Percentiles rank a stretch among this genome's conserved stretches.
Evolutionary conservation across 2,113 vertebrate genomes (phyloP).

Genomic region (Colistium nudipinnis): DNA sequence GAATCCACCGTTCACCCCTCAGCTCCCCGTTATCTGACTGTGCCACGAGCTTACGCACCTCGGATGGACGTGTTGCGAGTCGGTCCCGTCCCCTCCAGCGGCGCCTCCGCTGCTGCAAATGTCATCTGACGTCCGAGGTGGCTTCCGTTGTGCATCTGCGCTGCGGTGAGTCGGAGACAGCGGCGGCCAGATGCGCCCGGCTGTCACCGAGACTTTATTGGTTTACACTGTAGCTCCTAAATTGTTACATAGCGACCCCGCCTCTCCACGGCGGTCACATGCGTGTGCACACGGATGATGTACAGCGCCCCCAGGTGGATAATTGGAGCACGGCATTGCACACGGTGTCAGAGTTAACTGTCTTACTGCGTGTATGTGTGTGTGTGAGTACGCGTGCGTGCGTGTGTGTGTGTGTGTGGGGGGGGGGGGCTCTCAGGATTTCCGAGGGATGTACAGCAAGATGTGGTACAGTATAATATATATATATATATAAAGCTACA

Average conservation of each 20-base stretch:
- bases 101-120: slow-evolving; percentile 37
- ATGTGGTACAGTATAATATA: too few relatives aligned
- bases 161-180: neutral
- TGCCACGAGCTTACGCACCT: slow-evolving; percentile 71
- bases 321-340: slow-evolving; percentile 4
- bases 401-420: too few relatives aligned
- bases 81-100: slow-evolving; percentile 44
- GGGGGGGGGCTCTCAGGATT: too few relatives aligned
- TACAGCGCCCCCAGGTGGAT: slow-evolving; percentile 61
- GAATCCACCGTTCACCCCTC: slow-evolving; percentile 34
- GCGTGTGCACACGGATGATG: slow-evolving; percentile 32
- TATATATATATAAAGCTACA: too few relatives aligned
- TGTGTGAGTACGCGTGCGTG: too few relatives aligned
- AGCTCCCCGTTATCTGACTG: slow-evolving; percentile 11
- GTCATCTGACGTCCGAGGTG: slow-evolving; percentile 57
- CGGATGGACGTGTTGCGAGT: slow-evolving; percentile 60
- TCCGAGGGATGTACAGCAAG: too few relatives aligned
- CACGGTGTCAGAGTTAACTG: too few relatives aligned
- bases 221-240: slow-evolving; percentile 63
- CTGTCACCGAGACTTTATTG: slow-evolving; percentile 61
- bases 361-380: too few relatives aligned
- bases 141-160: slow-evolving; percentile 17
- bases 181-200: slow-evolving; percentile 32
- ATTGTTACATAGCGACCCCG: slow-evolving; percentile 75
- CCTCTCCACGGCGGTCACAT: slow-evolving; percentile 75